Evolutionary conservation across 2,888 invertebrate genomes (phyloP).

Genomic region (Rugalucina vietnamica): DNA sequence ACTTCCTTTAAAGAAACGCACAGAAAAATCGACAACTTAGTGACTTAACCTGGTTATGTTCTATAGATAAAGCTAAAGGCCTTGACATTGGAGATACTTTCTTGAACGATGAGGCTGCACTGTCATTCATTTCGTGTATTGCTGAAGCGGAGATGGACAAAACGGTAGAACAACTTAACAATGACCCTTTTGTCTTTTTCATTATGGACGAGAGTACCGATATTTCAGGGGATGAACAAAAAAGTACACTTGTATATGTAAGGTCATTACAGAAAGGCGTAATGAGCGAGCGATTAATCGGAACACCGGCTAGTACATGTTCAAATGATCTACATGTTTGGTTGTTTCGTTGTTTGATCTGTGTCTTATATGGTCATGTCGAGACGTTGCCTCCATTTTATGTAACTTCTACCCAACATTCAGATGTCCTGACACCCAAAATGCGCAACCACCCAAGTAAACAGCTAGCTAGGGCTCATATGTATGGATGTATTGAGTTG

Average conservation of each 20-base stretch:
- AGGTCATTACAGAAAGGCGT: conserved; percentile 10
- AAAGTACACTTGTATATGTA: conserved; percentile 41
- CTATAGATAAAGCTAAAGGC: conserved; percentile 33
- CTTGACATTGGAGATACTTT: conserved; percentile 44
- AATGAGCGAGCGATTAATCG: conserved; percentile 44
- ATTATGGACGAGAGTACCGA: conserved; percentile 59
- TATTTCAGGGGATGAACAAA: conserved; percentile 51
- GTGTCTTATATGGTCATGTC: too few species aligned
- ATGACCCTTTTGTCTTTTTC: conserved; percentile 28
- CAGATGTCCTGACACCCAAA: too few species aligned
- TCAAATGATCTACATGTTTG: conserved; percentile 37
- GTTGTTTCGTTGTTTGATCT: too few species aligned
- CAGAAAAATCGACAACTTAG: conserved; percentile 38
- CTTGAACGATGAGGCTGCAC: conserved; percentile 42
- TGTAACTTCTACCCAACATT: too few species aligned
- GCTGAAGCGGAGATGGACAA: conserved; percentile 20
- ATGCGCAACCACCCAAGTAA: too few species aligned
- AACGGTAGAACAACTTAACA: conserved; percentile 6
- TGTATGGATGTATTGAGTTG: too few species aligned
- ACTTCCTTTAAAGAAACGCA: conserved; percentile 38
- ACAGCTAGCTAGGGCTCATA: too few species aligned
- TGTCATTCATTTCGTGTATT: conserved; percentile 38
- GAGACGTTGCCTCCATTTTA: too few species aligned
- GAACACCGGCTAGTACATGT: conserved; percentile 41
- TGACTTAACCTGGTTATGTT: conserved; percentile 43